Conservation (phyloP, 2,888 invertebrate genomes). For the Brachyptera risi region DNA sequence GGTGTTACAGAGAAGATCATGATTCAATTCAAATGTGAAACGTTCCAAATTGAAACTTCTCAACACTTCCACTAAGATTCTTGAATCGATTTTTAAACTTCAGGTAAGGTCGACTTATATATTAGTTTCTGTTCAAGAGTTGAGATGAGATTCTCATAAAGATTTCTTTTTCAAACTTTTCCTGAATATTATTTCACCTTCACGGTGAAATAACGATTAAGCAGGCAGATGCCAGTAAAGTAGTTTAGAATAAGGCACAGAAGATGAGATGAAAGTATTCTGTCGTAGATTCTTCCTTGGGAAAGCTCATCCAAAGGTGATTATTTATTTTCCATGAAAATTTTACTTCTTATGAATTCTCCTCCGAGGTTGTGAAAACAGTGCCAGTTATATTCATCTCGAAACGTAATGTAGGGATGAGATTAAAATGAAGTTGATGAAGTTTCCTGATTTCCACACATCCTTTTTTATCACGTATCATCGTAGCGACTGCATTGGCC, state of each 20-base stretch:
- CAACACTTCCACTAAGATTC: neutral
- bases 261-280: slow-evolving; percentile 7
- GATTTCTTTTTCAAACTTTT: slow-evolving; percentile 6
- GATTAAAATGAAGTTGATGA: no score
- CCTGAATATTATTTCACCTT: slow-evolving; percentile 11
- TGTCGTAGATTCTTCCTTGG: neutral
- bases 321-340: no score
- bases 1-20: slow-evolving; percentile 2
- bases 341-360: no score
- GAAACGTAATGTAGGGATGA: no score
- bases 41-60: slow-evolving; percentile 7
- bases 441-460: no score
- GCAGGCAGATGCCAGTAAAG: neutral
- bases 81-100: slow-evolving; percentile 1
- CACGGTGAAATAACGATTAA: neutral
- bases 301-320: slow-evolving; percentile 1
- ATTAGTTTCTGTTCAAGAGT: slow-evolving; percentile 5
- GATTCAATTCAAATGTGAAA: neutral
- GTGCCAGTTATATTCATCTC: no score
- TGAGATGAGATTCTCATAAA: slow-evolving; percentile 6
- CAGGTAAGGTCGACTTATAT: slow-evolving; percentile 10
- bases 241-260: slow-evolving; percentile 17
- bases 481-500: no score
- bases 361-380: no score
- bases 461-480: no score